phyloP scores from a whole-genome alignment of 1,140 invertebrate genomes.

The Scaptomyza pallida region DNA sequence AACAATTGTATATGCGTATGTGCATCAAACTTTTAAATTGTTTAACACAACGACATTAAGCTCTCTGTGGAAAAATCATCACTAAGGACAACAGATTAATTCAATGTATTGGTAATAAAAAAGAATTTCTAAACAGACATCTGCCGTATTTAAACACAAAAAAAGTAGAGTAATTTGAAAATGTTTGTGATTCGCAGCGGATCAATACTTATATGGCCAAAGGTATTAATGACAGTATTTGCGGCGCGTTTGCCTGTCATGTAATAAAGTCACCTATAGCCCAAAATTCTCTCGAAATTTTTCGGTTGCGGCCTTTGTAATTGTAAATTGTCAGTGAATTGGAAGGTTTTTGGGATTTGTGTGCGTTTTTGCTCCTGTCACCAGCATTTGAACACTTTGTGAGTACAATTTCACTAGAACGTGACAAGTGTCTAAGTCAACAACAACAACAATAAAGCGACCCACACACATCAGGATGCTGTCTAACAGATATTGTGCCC shows the following conservation, averaged over 20 bases:
- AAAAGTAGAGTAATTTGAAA: not conserved
- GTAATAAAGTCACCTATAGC: not conserved
- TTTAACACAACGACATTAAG: not conserved
- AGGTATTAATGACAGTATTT: not conserved
- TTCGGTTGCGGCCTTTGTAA: not conserved
- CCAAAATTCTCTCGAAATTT: not conserved
- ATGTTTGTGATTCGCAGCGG: not conserved
- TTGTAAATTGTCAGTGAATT: constrained; percentile 7
- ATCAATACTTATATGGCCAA: not conserved
- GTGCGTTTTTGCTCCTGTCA: constrained; percentile 10
- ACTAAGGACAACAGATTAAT: not conserved
- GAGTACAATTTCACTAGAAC: constrained; percentile 5
- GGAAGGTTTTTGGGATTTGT: not conserved
- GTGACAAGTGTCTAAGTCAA: constrained; percentile 27
- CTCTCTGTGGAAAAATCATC: not conserved
- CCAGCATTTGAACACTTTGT: constrained; percentile 1
- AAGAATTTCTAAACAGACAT: not conserved
- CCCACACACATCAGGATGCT: constrained; percentile 3
- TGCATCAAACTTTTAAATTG: not conserved
- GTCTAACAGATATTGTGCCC: not conserved
- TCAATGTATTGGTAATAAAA: not conserved
- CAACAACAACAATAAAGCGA: constrained; percentile 15
- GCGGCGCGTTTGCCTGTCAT: too few species aligned
- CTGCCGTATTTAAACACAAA: not conserved
- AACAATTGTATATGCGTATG: not conserved